Evolutionary conservation across 1,140 invertebrate genomes (phyloP).

Genomic region (Dolichoris vasculosae): DNA sequence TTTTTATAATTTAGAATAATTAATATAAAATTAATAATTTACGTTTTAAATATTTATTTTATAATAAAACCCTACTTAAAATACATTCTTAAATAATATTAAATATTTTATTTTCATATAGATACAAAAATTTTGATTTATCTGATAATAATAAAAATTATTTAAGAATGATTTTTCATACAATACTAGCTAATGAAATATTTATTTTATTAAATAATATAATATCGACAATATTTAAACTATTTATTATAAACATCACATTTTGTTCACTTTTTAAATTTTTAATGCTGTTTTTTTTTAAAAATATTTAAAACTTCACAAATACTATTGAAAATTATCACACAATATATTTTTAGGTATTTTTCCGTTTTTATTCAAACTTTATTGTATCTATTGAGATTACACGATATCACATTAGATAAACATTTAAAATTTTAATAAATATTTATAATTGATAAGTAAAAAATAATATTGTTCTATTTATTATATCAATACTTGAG

Average conservation of each 20-base stretch:
- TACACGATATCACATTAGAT: conserved; percentile 12
- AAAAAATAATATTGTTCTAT: neutral
- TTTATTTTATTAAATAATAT: neutral
- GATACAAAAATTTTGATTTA: neutral
- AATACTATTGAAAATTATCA: conserved; percentile 17
- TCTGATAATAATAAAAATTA: conserved; percentile 7
- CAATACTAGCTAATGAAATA: too few species aligned
- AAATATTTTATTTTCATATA: neutral
- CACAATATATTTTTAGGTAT: neutral
- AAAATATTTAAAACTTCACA: neutral
- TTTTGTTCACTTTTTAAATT: conserved; percentile 9
- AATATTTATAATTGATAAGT: conserved; percentile 8
- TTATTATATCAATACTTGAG: conserved; percentile 13
- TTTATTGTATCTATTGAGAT: neutral
- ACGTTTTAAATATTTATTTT: neutral
- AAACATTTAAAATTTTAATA: conserved; percentile 23
- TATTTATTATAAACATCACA: conserved; percentile 26
- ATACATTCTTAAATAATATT: conserved; percentile 16
- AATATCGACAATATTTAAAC: conserved; percentile 41
- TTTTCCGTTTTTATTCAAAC: neutral
- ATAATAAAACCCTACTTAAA: neutral
- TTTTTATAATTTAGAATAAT: neutral
- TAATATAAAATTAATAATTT: conserved; percentile 28
- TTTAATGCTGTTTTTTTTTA: neutral
- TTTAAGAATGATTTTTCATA: conserved; percentile 22